Percentiles rank a stretch among this genome's conserved stretches.
Evolutionary conservation across 2,888 invertebrate species (phyloP).

Genomic region (Clunio marinus): DNA sequence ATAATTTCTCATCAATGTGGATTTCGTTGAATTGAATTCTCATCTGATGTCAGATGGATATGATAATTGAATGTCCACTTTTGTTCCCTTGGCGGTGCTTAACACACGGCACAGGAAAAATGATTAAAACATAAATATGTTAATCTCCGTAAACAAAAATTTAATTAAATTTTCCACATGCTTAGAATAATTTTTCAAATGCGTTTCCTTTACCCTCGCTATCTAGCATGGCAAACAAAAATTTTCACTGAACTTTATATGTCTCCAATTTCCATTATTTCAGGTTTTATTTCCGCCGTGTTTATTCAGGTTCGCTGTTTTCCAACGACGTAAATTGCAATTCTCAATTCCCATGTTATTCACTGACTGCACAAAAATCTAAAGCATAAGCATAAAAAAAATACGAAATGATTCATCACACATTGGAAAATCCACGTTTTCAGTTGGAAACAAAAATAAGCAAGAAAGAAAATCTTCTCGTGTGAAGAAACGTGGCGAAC

Average conservation of each 20-base stretch:
- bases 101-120: neutral
- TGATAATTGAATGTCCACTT: neutral
- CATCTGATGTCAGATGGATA: neutral
- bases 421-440: neutral
- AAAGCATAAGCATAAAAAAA: no score
- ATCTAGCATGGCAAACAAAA: no score
- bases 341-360: neutral
- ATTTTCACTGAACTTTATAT: neutral
- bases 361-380: neutral
- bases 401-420: neutral
- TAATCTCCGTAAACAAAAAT: constrained; percentile 31
- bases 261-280: neutral
- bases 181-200: neutral
- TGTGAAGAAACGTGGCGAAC: neutral
- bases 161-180: constrained; percentile 34
- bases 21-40: neutral
- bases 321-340: neutral
- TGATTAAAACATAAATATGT: constrained; percentile 6
- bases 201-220: no score
- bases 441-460: neutral
- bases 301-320: neutral
- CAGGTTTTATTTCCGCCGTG: neutral
- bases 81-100: neutral
- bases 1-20: constrained; percentile 26
- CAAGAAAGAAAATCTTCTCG: neutral